Base-by-base conservation (phyloP, 2,797 vertebrate genomes). In the Sylvia borin region DNA sequence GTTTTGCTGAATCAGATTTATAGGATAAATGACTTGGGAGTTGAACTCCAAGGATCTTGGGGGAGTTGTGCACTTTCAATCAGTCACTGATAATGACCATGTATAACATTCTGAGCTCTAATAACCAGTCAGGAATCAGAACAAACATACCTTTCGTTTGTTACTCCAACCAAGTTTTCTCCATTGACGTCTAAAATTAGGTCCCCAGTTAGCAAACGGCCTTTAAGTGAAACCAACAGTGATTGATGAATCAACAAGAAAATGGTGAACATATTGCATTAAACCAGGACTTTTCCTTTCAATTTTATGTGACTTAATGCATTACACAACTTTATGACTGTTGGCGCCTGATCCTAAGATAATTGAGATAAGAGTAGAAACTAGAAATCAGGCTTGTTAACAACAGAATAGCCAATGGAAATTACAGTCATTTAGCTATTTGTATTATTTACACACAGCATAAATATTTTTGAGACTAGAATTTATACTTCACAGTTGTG, bases 121-220 rank as follows among this genome's bases (percentile, higher is more conserved):
- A 32, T 22, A 61, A 88, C 43, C 31, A 27, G 20, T 31, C 47
- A 72, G 21, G 13, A 43, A 68, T 38, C 19, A 62, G 53, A 10
- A 65, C 29, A 70, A 85, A 62, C 47, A 20, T 79, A 98, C 98
- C 98, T 99, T 78, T 99, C 98, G 60, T 98, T 99, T 90, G 98
- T 98, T 90, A 98, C 98, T 45, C 98, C 98, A 10, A 96, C 93
- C 97, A 99, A 97, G 92, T 98, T 98, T 97, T 98, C 96, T 92
- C 98, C 98, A 91, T 99, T 99, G 94, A 99, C 98, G 70, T 99
- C 98, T 96, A 99, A 96, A 97, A 99, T 98, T 16, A 99, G 98
- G 96, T 99, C 99, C 2, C 98, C 99, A 86, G 98, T 96, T 96
- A 97, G 98, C 88, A 99, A 97, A 90, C 98, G 98, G 70, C 98